These are phyloP conservation scores for Cryptus viduatorius DNA, from an alignment of 2,888 invertebrate species.

Conservation along the genomic window DNA sequence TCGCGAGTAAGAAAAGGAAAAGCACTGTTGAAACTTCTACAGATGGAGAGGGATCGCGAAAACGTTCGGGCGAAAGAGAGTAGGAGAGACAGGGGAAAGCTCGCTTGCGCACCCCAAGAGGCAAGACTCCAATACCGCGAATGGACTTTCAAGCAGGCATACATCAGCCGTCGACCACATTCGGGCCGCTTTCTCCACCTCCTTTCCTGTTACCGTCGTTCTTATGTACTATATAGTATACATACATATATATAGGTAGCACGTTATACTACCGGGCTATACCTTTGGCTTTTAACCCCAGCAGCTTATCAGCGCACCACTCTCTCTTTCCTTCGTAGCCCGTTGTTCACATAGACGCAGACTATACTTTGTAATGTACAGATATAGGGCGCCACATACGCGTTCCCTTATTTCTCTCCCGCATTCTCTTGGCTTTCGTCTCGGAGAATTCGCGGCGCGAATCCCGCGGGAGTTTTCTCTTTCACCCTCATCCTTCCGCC, in stretches of 20 bases:
- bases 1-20: constrained; percentile 33
- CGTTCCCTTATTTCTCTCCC: constrained; percentile 45
- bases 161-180: constrained; percentile 77
- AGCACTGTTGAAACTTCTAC: constrained; percentile 14
- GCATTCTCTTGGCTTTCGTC: constrained; percentile 33
- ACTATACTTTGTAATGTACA: constrained; percentile 14
- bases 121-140: constrained; percentile 82
- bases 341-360: constrained; percentile 16
- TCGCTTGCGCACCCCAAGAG: constrained; percentile 49
- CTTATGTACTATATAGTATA: constrained; percentile 19
- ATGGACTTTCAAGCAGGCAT: constrained; percentile 85
- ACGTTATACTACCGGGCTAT: constrained; percentile 19
- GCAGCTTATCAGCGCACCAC: constrained; percentile 62
- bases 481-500: constrained; percentile 50
- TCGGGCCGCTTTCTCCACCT: constrained; percentile 56
- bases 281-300: constrained; percentile 66
- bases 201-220: constrained; percentile 58
- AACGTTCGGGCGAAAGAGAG: not conserved
- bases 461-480: constrained; percentile 54
- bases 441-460: not conserved
- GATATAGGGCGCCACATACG: not conserved
- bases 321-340: constrained; percentile 51
- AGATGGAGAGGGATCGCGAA: constrained; percentile 4
- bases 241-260: constrained; percentile 19
- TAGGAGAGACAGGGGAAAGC: constrained; percentile 68